Percentiles rank a stretch among this genome's conserved stretches.
Conservation (phyloP, 2,113 vertebrate genomes). For the Columba janthina region DNA sequence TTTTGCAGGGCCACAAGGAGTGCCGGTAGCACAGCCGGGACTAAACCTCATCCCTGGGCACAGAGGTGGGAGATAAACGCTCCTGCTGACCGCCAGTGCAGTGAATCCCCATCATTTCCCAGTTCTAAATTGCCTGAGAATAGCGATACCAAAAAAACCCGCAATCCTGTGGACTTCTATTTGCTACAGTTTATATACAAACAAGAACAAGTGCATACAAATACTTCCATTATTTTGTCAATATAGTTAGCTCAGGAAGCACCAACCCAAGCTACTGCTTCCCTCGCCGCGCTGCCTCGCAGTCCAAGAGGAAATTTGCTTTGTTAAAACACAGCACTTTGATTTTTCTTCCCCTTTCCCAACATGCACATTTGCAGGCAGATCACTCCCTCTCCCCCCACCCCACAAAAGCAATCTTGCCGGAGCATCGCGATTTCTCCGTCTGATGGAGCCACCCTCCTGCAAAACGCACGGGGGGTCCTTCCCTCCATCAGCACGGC, state of each 20-base stretch:
- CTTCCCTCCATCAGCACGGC: not conserved
- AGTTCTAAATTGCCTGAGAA: not conserved
- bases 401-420: not conserved
- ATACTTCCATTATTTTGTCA: conserved; percentile 68
- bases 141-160: not conserved
- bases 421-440: not conserved
- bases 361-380: conserved; percentile 26
- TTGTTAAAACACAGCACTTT: not conserved
- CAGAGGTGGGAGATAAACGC: not conserved
- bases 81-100: not conserved
- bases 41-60: not conserved
- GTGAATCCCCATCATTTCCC: not conserved
- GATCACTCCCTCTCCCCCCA: not conserved
- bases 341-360: not conserved
- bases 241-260: conserved; percentile 65
- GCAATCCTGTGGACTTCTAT: not conserved
- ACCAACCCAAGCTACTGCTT: conserved; percentile 30
- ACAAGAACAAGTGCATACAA: conserved; percentile 53
- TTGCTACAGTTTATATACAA: conserved; percentile 18
- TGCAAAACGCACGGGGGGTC: not conserved
- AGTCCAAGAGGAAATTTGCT: conserved; percentile 56
- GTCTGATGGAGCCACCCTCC: not conserved
- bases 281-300: not conserved
- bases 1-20: rapidly evolving
- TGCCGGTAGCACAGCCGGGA: not conserved